A percentile compares a stretch with the other conserved stretches of the same genome.
These are phyloP conservation scores for Drosophila merina DNA, from an alignment of 2,888 invertebrate species.

Conservation along the genomic window DNA sequence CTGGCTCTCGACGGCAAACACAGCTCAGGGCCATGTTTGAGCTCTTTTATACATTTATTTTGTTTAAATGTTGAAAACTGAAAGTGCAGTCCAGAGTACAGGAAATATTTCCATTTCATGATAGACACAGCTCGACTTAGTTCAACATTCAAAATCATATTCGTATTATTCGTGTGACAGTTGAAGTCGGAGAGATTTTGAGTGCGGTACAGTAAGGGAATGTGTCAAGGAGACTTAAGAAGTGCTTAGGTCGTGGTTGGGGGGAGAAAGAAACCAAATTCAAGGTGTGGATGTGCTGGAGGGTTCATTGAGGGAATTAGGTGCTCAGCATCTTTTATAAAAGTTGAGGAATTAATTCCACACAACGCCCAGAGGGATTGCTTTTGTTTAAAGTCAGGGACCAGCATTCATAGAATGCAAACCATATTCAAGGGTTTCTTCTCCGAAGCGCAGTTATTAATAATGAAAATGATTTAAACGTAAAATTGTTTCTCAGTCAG, in stretches of 20 bases:
- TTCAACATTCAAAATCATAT: background rate
- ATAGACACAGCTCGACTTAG: conserved; percentile 22
- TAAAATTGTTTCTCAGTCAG: too few relatives aligned
- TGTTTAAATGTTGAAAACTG: conserved; percentile 33
- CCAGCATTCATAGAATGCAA: background rate
- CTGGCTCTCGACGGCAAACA: conserved; percentile 51
- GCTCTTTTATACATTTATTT: conserved; percentile 24
- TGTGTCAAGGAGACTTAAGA: conserved; percentile 43
- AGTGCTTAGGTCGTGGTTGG: conserved; percentile 22
- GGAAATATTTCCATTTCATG: conserved; percentile 74
- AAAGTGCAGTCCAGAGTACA: conserved; percentile 28
- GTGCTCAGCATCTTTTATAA: conserved; percentile 37
- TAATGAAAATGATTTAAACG: too few relatives aligned
- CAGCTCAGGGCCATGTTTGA: conserved; percentile 72
- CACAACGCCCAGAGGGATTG: background rate
- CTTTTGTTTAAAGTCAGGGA: conserved; percentile 21
- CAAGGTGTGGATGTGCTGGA: conserved; percentile 38
- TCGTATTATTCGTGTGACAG: conserved; percentile 42
- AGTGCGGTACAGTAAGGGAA: conserved; percentile 41
- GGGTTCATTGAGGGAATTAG: conserved; percentile 30
- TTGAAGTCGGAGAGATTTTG: conserved; percentile 21
- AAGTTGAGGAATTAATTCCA: conserved; percentile 22
- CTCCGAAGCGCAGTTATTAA: background rate
- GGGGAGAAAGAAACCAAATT: conserved; percentile 5
- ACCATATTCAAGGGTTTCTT: background rate